Evolutionary conservation across 2,113 vertebrate genomes (phyloP).

Genomic region (Pandion haliaetus): DNA sequence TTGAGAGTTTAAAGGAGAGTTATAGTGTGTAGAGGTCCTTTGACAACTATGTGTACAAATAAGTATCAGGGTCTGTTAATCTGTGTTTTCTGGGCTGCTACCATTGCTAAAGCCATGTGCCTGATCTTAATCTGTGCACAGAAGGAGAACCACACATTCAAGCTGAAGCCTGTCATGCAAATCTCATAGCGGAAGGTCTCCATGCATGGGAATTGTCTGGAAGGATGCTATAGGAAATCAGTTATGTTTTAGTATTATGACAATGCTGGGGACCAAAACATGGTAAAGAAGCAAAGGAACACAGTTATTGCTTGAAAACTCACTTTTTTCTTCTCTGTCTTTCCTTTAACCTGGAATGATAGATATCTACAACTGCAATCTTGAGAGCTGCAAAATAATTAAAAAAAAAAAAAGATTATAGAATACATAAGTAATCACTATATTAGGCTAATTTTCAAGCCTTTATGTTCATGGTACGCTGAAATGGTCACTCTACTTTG

Average conservation of each 20-base stretch:
- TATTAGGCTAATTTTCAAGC: background rate
- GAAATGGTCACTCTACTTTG: background rate
- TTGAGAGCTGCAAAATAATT: conserved; percentile 86
- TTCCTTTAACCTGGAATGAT: conserved; percentile 96
- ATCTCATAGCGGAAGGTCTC: background rate
- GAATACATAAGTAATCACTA: background rate
- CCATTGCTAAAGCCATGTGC: background rate
- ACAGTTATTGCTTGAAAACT: conserved; percentile 56
- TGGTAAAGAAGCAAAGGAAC: background rate
- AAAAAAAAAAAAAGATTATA: background rate
- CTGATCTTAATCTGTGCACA: background rate
- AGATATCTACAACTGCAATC: conserved; percentile 97
- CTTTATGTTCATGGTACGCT: background rate
- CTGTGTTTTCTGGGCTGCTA: background rate
- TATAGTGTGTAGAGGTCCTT: background rate
- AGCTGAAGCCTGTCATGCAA: background rate
- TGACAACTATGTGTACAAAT: background rate
- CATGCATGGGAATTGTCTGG: background rate
- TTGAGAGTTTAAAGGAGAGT: background rate
- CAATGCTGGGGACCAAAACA: background rate
- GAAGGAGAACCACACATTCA: background rate
- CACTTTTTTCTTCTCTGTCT: conserved; percentile 96
- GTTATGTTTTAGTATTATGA: background rate
- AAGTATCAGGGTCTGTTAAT: background rate
- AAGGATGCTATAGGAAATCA: background rate